A percentile compares a stretch with the other conserved stretches of the same genome.
phyloP scores from a whole-genome alignment of 2,888 invertebrate species.

The Cistogaster globosa region DNA sequence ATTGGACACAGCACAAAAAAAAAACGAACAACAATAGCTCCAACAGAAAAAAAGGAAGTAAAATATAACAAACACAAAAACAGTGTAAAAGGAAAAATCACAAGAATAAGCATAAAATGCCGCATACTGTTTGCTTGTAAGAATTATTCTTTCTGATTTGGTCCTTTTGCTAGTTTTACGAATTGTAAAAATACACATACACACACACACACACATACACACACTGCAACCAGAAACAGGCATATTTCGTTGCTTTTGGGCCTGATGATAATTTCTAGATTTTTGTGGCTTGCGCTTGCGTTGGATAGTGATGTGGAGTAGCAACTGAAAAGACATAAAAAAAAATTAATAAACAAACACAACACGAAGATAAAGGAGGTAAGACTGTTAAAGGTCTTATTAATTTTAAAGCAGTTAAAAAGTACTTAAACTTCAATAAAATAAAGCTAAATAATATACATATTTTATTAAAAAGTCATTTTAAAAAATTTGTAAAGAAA shows the following conservation, averaged over 20 bases:
- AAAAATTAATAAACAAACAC: conserved; percentile 10
- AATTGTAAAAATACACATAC: conserved; percentile 21
- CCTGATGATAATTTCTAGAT: conserved; percentile 43
- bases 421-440: no score
- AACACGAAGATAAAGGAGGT: conserved; percentile 4
- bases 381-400: neutral
- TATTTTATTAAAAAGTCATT: no score
- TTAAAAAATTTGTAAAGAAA: no score
- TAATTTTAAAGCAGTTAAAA: no score
- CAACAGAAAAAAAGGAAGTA: conserved; percentile 6
- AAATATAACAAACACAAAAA: neutral
- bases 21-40: conserved; percentile 39
- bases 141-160: conserved; percentile 30
- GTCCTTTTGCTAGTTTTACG: conserved; percentile 26
- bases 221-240: neutral
- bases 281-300: conserved; percentile 48
- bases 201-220: neutral
- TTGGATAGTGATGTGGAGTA: conserved; percentile 41
- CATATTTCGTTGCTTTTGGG: conserved; percentile 49
- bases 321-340: conserved; percentile 26
- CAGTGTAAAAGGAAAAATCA: conserved; percentile 19
- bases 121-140: conserved; percentile 63
- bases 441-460: no score
- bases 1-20: conserved; percentile 52
- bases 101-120: conserved; percentile 62